phyloP scores from a whole-genome alignment of 2,113 vertebrate genomes.

The Thinocorus orbignyianus region DNA sequence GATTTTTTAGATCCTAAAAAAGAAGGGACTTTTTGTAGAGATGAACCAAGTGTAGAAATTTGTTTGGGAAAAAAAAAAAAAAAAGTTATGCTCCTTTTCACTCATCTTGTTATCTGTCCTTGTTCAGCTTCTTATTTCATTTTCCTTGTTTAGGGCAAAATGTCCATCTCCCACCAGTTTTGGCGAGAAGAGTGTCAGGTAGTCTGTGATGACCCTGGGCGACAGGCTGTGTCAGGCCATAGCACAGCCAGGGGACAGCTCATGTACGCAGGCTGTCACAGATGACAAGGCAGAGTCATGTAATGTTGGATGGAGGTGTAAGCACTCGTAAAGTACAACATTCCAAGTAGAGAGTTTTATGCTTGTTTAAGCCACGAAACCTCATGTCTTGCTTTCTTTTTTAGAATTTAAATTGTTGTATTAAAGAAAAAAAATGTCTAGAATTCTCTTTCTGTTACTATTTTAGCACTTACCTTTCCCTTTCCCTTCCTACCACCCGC shows the following conservation, averaged over 20 bases:
- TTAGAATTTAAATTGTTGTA: background rate
- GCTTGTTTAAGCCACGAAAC: background rate
- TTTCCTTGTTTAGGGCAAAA: background rate
- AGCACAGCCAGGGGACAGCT: background rate
- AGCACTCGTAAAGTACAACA: background rate
- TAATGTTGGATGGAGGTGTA: background rate
- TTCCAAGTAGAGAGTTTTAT: background rate
- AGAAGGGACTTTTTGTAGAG: background rate
- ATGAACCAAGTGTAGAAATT: background rate
- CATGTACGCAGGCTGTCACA: background rate
- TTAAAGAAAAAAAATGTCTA: fast-evolving
- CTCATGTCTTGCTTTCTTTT: background rate
- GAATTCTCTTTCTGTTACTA: background rate
- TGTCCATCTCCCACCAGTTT: background rate
- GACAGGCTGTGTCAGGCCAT: fast-evolving
- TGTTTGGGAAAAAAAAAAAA: background rate
- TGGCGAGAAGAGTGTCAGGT: background rate
- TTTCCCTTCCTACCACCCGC: background rate
- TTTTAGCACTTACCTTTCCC: background rate
- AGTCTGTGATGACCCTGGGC: fast-evolving
- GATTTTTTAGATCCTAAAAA: background rate
- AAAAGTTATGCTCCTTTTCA: fast-evolving
- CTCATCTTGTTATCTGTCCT: background rate
- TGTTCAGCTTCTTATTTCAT: background rate
- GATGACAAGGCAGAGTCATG: background rate